Conservation (phyloP, 2,888 invertebrate genomes). For the Rosalia funebris region DNA sequence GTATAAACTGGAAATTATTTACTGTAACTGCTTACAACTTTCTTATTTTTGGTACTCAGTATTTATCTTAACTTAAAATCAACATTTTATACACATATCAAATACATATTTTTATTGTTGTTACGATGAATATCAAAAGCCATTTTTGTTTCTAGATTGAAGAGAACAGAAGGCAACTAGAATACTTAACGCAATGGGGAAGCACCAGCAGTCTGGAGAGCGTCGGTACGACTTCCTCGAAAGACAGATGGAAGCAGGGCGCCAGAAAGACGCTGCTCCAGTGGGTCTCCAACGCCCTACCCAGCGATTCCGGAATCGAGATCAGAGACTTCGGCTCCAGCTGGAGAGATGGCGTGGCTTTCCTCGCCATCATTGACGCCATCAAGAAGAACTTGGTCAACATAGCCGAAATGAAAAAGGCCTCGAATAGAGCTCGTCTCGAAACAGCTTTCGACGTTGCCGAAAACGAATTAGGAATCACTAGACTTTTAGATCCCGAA, state of each 20-base stretch:
- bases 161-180: conserved; percentile 90
- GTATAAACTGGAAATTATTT: too few relatives aligned
- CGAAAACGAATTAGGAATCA: conserved; percentile 90
- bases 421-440: conserved; percentile 83
- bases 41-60: too few relatives aligned
- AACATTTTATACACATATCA: too few relatives aligned
- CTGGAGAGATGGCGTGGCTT: conserved; percentile 96
- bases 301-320: conserved; percentile 87
- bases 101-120: too few relatives aligned
- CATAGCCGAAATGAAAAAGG: conserved; percentile 81
- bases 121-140: too few relatives aligned
- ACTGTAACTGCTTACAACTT: too few relatives aligned
- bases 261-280: conserved; percentile 91
- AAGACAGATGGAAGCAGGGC: conserved; percentile 85
- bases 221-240: conserved; percentile 76
- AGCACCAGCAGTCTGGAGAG: conserved; percentile 88
- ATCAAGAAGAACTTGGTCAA: conserved; percentile 93
- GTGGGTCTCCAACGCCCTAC: conserved; percentile 94
- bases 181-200: conserved; percentile 84
- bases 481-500: conserved; percentile 91
- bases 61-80: too few relatives aligned
- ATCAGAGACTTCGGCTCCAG: conserved; percentile 94
- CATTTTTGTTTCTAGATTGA: conserved; percentile 83
- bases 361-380: conserved; percentile 93
- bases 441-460: conserved; percentile 95